Base-by-base conservation (phyloP, 2,888 invertebrate species). In the Catonia carolina region DNA sequence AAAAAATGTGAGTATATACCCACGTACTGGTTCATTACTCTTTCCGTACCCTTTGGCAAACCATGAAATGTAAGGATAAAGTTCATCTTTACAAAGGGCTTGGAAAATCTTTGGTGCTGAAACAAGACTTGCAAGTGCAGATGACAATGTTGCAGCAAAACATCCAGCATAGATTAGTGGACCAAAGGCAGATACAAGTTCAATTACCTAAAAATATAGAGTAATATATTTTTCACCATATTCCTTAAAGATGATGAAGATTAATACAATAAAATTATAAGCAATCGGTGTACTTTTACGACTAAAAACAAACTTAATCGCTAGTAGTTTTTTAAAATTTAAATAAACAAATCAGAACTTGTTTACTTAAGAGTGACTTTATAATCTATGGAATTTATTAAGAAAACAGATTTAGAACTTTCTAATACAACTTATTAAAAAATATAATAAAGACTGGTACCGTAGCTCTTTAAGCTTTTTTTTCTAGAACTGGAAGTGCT, bases 111-210 rank as follows among this genome's bases (percentile, higher is more conserved):
- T 91, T 0, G 98, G 98, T 0, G 97, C 98, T 0, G 95, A 93
- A 0, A 98, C 96, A 51, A 99, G 78, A 62, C 94, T 93, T 0
- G 97, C 97, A 52, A 98, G 77, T 0, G 98, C 98, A 0, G 97
- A 97, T 0, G 96, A 96, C 14, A 99, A 74, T 0, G 98, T 95
- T 0, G 98, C 97, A 0, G 97, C 96, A 74, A 97, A 96, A 69
- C 97, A 96, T 0, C 97, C 97, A 23, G 94, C 95, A 71, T 93
- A 92, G 66, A 98, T 95, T 51, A 98, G 76, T 0, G 96, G 96
- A 0, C 95, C 93, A 69, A 89, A 89, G 6, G 78, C 85, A 0
- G 90, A 86, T 12, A 90, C 87, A 58, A 91, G 70, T 60, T 89
- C 86, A 66, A 91, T 88, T 2, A 90, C 89, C 85, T 89, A 73